A percentile compares a stretch with the other conserved stretches of the same genome.
Evolutionary conservation across 2,113 vertebrate species (phyloP).

Genomic region (Pomatostomus ruficeps): DNA sequence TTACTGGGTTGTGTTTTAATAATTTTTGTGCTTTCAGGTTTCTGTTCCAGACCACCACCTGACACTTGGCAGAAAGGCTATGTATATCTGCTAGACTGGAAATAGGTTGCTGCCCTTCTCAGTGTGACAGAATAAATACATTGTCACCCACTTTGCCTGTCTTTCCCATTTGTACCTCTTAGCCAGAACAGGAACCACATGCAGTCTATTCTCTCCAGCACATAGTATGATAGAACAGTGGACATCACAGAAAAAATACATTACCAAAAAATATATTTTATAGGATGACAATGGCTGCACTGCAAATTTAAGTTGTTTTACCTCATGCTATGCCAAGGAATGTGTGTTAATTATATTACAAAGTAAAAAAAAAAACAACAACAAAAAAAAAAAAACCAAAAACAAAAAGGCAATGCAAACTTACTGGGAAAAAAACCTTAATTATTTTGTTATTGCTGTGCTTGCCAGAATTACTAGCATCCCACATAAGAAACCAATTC

Average conservation of each 20-base stretch:
- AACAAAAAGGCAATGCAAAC: conserved; percentile 22
- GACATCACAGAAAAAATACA: background rate
- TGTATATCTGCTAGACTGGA: background rate
- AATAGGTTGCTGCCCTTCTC: background rate
- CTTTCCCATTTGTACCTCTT: background rate
- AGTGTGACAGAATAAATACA: background rate
- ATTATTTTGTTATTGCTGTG: conserved; percentile 42
- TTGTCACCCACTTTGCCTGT: background rate
- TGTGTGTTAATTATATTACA: conserved; percentile 27
- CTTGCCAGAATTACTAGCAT: conserved; percentile 41
- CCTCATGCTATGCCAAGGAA: background rate
- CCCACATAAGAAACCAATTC: conserved; percentile 56
- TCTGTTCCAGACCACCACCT: background rate
- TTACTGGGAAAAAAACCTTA: background rate
- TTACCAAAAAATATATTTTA: background rate
- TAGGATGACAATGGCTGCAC: background rate
- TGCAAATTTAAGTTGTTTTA: conserved; percentile 19
- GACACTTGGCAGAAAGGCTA: background rate
- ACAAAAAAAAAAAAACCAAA: no score
- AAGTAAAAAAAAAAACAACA: conserved; percentile 2
- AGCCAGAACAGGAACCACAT: background rate
- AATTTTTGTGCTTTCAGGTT: background rate
- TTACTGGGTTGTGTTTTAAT: background rate
- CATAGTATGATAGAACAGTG: background rate
- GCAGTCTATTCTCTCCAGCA: background rate